Evolutionary conservation across 2,888 invertebrate species (phyloP), one percentile per base, ranked within the genome.

Genomic region (Eumerus sabulonum): DNA sequence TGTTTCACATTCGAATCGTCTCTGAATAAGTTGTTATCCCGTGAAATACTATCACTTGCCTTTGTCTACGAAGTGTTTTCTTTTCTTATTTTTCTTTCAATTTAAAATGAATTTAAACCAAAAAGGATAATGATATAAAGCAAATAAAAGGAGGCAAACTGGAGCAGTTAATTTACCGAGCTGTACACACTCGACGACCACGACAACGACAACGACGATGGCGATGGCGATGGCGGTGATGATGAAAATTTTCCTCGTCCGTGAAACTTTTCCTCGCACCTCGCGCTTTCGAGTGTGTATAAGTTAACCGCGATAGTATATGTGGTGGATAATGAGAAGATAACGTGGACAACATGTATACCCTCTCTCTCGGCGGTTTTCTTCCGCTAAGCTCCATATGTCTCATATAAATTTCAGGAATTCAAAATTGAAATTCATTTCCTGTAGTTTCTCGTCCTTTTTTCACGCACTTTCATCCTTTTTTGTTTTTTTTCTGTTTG

Each of bases 171-270:
- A 70, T 76, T 64, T 76, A 76, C 70, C 76, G 63, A 76, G 70
- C 76, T 64, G 63, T 64, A 70, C 76, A 76, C 76, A 76, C 76
- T 76, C 70, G 70, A 76, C 76, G 64, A 76, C 76, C 64, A 76
- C 76, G 57, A 70, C 70, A 63, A 70, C 76, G 60, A 73, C 73
- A 48, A 59, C 72, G 57, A 59, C 63, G 63, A 64, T 54, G 71
- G 14, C 57, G 51, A 42, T 42, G 45, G 11, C 19, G 59, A 66
- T 27, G 2, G 27, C 19, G 47, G 59, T 47, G 76, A 76, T 76
- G 76, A 57, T 48, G 67, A 57, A 76, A 70, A 76, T 48, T 76
- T 63, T 76, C 53, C 48, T 64, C 59, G 14, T 47, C 47, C 36
- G 27, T 51, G 51, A 50, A 71, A 59, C 9, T 76, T 74, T 63